A percentile compares a stretch with the other conserved stretches of the same genome.
phyloP scores from a whole-genome alignment of 2,113 vertebrate species.

The Cariama cristata region DNA sequence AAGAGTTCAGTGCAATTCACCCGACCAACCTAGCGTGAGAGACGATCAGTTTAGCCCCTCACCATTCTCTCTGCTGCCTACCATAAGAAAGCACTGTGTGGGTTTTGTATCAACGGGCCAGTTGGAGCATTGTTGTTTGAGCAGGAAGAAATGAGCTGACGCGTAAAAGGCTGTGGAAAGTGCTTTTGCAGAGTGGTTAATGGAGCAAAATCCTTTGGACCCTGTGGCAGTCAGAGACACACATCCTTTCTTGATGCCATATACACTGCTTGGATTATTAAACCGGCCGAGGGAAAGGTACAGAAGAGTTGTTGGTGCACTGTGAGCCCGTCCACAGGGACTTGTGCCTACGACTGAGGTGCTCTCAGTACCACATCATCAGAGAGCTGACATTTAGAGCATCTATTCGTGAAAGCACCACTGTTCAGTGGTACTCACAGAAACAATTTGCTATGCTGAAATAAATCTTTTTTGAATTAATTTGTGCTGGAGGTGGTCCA shows the following conservation, averaged over 20 bases:
- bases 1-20: not conserved
- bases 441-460: not conserved
- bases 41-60: not conserved
- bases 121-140: not conserved
- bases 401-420: not conserved
- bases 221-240: not conserved
- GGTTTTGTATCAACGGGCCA: not conserved
- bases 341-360: rapidly evolving
- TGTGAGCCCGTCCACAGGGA: not conserved
- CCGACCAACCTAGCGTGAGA: not conserved
- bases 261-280: not conserved
- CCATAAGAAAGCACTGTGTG: not conserved
- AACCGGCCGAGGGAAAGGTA: not conserved
- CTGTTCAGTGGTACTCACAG: not conserved
- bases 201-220: not conserved
- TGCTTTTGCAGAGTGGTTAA: not conserved
- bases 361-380: not conserved
- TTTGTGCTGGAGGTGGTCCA: not conserved
- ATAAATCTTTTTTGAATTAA: not conserved
- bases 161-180: not conserved
- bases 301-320: not conserved
- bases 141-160: not conserved
- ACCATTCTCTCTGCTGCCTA: not conserved
- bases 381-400: not conserved
- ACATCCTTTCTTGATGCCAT: not conserved